phyloP scores from a whole-genome alignment of 23 tunicate species.

The Halocynthia aurantium region DNA sequence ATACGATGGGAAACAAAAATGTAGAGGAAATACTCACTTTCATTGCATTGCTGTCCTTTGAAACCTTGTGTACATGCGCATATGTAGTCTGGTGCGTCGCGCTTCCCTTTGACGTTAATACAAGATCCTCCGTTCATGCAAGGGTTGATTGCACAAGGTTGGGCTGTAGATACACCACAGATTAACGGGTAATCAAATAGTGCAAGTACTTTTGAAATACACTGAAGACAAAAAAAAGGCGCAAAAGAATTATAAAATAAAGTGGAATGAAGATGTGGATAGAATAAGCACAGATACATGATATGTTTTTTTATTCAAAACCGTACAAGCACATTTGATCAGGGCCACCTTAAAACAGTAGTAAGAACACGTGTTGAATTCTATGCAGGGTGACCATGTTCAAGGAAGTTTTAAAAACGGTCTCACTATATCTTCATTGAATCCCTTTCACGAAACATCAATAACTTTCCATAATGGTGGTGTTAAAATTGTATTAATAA shows the following conservation, averaged over 20 bases:
- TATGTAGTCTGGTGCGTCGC: conserved; percentile 9
- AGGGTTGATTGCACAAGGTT: conserved; percentile 28
- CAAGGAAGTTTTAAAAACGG: no score
- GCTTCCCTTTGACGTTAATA: conserved; percentile 3
- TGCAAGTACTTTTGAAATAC: not conserved
- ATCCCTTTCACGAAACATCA: no score
- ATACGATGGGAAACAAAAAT: no score
- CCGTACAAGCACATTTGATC: not conserved
- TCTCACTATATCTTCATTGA: no score
- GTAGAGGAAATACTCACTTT: conserved; percentile 8
- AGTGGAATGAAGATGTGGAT: not conserved
- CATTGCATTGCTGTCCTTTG: conserved; percentile 34
- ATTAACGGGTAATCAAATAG: not conserved
- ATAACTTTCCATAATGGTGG: no score
- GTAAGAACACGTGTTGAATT: no score
- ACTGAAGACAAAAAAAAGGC: not conserved
- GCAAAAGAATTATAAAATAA: not conserved
- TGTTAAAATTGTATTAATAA: no score
- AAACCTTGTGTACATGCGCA: conserved; percentile 41
- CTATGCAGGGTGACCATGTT: no score
- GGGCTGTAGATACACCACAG: no score
- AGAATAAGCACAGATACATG: not conserved
- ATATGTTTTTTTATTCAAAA: conserved; percentile 17
- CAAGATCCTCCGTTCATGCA: conserved; percentile 52
- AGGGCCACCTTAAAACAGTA: no score